Conservation (phyloP, 2,797 vertebrate genomes). For the Argentina silus region DNA sequence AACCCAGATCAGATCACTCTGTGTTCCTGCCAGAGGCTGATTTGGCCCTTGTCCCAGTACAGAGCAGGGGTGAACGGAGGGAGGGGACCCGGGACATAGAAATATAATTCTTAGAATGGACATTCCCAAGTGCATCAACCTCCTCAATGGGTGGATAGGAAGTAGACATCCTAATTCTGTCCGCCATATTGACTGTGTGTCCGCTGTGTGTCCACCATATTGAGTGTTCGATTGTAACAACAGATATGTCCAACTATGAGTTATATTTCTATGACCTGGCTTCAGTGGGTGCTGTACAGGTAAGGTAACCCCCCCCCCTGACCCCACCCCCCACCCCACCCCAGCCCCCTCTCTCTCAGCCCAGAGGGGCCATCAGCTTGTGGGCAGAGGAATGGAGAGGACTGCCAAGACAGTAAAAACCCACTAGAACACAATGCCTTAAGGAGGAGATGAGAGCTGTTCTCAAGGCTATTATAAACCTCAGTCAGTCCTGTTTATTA, state of each 20-base stretch:
- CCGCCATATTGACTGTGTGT: too few species aligned
- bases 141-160: too few species aligned
- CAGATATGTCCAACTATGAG: too few species aligned
- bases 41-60: neutral
- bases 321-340: too few species aligned
- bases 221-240: too few species aligned
- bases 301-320: too few species aligned
- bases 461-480: slow-evolving; percentile 1
- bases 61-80: neutral
- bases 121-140: too few species aligned
- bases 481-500: neutral
- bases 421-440: neutral
- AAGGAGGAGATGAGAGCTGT: neutral
- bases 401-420: slow-evolving; percentile 1
- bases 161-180: too few species aligned
- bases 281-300: too few species aligned
- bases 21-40: slow-evolving; percentile 2
- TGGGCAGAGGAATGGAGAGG: neutral
- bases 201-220: too few species aligned
- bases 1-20: neutral
- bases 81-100: neutral
- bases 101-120: too few species aligned
- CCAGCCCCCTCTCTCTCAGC: neutral
- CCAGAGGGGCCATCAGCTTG: neutral
- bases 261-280: too few species aligned